phyloP scores from a whole-genome alignment of 1,140 invertebrate species.

The Monochamus saltuarius region DNA sequence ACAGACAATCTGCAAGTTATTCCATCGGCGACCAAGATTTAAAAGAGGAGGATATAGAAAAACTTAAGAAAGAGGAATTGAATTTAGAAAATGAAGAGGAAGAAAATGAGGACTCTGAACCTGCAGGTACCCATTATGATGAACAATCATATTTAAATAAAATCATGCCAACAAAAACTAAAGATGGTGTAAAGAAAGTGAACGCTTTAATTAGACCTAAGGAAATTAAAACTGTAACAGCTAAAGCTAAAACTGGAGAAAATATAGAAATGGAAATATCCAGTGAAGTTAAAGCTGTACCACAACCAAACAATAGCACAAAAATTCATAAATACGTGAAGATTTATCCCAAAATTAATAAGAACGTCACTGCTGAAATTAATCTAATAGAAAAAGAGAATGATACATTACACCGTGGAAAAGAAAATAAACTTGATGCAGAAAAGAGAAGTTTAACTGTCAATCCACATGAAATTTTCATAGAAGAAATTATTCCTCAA shows the following conservation, averaged over 20 bases:
- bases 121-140: slow-evolving; percentile 11
- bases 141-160: not conserved
- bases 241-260: slow-evolving; percentile 41
- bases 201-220: slow-evolving; percentile 47
- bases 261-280: slow-evolving; percentile 40
- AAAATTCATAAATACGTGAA: slow-evolving; percentile 38
- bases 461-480: slow-evolving; percentile 4
- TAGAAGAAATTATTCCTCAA: slow-evolving; percentile 16
- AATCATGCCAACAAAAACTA: not conserved
- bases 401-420: slow-evolving; percentile 1
- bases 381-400: not conserved
- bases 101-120: not conserved
- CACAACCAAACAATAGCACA: slow-evolving; percentile 32
- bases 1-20: slow-evolving; percentile 8
- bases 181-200: slow-evolving; percentile 17
- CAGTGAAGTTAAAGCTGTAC: slow-evolving; percentile 38
- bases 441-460: not conserved
- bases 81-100: slow-evolving; percentile 8
- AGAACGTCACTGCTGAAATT: not conserved
- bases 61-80: slow-evolving; percentile 12
- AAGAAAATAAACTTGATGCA: slow-evolving; percentile 5
- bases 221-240: slow-evolving; percentile 53
- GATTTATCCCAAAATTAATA: slow-evolving; percentile 36
- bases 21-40: slow-evolving; percentile 2
- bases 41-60: slow-evolving; percentile 10